These are phyloP conservation scores for Galbula dea DNA, from an alignment of 2,113 vertebrate species.

Conservation along the genomic window DNA sequence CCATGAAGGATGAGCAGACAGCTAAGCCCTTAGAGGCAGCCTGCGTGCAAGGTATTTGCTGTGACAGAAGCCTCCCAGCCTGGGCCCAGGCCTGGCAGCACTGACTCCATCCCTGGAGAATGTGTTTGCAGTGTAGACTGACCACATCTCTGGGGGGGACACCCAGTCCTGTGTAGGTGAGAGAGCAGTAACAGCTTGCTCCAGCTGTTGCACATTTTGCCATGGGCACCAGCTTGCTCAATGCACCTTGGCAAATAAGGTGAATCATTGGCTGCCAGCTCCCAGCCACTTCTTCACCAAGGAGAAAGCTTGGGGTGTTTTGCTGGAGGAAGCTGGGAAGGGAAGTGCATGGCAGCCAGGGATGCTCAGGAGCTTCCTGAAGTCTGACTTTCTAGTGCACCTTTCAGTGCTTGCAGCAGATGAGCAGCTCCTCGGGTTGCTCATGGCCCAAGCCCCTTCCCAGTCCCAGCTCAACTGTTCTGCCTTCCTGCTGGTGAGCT, in stretches of 20 bases:
- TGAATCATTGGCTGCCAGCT: background rate
- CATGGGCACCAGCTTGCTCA: background rate
- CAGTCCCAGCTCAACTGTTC: background rate
- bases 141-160: background rate
- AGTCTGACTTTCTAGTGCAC: background rate
- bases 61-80: background rate
- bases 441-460: background rate
- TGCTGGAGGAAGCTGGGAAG: background rate
- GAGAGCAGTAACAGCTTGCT: constrained; percentile 9
- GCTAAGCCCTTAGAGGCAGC: background rate
- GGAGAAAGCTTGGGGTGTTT: background rate
- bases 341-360: background rate
- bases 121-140: background rate
- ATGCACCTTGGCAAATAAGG: background rate
- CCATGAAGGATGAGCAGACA: accelerated
- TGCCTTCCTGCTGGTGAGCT: background rate
- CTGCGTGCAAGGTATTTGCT: accelerated
- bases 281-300: background rate
- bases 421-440: background rate
- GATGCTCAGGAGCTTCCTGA: accelerated
- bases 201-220: background rate
- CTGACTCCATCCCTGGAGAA: background rate
- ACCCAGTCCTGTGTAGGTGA: background rate
- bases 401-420: accelerated
- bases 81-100: background rate